phyloP scores from a whole-genome alignment of 2,797 vertebrate genomes.

The Chelidonichthys spinosus region DNA sequence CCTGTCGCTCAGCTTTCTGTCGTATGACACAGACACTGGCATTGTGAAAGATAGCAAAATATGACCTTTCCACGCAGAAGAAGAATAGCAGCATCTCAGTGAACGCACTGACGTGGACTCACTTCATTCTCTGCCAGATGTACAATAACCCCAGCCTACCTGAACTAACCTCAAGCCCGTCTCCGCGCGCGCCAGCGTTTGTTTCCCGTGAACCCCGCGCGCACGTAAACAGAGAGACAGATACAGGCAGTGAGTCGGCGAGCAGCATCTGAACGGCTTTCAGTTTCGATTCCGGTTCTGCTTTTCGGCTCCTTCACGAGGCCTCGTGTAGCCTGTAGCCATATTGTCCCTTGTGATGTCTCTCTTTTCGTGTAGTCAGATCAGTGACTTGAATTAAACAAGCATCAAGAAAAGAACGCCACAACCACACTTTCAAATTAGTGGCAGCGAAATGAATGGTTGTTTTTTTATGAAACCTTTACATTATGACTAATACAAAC shows the following conservation, averaged over 20 bases:
- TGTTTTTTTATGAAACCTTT: no score
- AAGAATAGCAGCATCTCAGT: no score
- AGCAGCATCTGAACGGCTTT: background rate
- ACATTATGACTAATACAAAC: background rate
- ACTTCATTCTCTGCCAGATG: no score
- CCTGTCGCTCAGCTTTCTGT: background rate
- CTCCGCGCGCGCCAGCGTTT: no score
- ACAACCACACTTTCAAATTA: background rate
- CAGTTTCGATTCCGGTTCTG: slow-evolving; percentile 11
- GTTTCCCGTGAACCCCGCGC: no score
- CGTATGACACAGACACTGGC: background rate
- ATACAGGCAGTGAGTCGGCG: no score
- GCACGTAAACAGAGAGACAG: no score
- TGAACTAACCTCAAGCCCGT: no score
- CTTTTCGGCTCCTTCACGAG: background rate
- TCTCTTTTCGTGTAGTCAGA: background rate
- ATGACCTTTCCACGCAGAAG: no score
- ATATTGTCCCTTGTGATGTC: no score
- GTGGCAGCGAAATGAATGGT: background rate
- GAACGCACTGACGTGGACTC: no score
- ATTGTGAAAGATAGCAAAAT: background rate
- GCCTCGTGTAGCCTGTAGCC: background rate
- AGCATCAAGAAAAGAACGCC: background rate
- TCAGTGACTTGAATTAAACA: background rate
- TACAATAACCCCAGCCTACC: no score